phyloP scores from a whole-genome alignment of 2,113 vertebrate genomes.

The Periophthalmodon schlosseri region DNA sequence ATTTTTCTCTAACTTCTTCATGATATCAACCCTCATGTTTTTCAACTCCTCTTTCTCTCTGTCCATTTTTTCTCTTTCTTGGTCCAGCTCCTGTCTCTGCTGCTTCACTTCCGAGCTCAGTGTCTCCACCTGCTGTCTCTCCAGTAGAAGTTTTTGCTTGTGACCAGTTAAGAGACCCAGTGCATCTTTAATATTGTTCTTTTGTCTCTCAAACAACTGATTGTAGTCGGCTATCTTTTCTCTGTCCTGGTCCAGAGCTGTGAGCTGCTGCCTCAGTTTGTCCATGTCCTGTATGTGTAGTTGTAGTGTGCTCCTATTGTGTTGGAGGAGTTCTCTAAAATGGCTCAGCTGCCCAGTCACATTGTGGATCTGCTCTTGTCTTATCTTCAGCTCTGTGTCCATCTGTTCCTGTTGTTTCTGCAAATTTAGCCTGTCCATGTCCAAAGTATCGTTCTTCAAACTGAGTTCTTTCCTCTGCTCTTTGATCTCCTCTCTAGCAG shows the following conservation, averaged over 20 bases:
- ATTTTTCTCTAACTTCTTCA: neutral
- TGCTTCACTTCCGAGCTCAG: conserved; percentile 6
- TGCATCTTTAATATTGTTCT: neutral
- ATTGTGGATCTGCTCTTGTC: neutral
- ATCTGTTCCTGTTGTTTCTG: conserved; percentile 6
- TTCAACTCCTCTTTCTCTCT: neutral
- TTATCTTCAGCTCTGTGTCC: neutral
- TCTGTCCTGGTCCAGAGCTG: neutral
- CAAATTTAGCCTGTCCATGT: conserved; percentile 7
- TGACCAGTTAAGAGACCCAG: neutral
- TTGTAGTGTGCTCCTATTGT: neutral
- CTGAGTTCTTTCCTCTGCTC: conserved; percentile 20
- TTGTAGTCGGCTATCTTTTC: neutral
- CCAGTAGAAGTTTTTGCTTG: neutral
- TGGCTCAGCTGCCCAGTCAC: neutral
- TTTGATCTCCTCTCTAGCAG: conserved; percentile 2
- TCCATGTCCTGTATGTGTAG: neutral
- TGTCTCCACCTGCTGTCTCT: conserved; percentile 1
- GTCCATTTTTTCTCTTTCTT: neutral
- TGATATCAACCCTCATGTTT: neutral
- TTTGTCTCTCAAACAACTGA: neutral
- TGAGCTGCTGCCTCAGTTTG: neutral
- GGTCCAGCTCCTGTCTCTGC: neutral
- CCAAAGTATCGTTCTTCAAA: neutral
- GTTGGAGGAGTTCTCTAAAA: neutral